phyloP scores from a whole-genome alignment of 2,113 vertebrate species.

The Oreochromis aureus region DNA sequence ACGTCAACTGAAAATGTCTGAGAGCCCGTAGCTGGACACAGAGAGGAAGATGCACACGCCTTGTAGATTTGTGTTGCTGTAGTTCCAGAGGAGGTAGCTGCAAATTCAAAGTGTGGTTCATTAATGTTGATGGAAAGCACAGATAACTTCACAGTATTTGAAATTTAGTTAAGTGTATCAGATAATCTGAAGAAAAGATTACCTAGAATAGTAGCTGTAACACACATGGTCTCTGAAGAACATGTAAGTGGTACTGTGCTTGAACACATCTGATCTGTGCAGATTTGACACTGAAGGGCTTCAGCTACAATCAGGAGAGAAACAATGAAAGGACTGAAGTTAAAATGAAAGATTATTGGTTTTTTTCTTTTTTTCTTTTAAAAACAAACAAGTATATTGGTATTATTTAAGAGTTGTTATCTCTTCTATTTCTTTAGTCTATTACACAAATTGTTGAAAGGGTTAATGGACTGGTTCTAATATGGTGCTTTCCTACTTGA shows the following conservation, averaged over 20 bases:
- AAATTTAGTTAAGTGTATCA: neutral
- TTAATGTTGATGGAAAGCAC: neutral
- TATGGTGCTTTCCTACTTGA: too few species aligned
- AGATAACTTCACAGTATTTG: too few species aligned
- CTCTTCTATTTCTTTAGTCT: too few species aligned
- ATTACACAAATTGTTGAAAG: too few species aligned
- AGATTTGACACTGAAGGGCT: neutral
- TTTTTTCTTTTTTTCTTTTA: too few species aligned
- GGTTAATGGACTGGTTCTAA: too few species aligned
- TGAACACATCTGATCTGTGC: neutral
- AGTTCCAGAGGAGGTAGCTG: neutral
- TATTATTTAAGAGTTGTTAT: too few species aligned
- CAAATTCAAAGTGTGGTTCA: neutral
- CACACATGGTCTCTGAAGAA: neutral
- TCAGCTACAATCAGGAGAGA: neutral
- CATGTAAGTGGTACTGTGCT: rapidly evolving
- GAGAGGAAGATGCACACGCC: neutral
- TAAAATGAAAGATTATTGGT: too few species aligned
- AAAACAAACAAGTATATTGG: too few species aligned
- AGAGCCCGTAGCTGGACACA: neutral
- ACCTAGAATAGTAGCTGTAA: neutral
- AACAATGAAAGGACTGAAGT: too few species aligned
- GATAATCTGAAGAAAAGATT: neutral
- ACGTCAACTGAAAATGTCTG: too few species aligned
- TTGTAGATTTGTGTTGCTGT: neutral